phyloP scores from a whole-genome alignment of 2,113 vertebrate species.

The cattle (Bos taurus) region ARS-UCD2.0 NC_037348.1:44605501-44606000 shows the following conservation, averaged over 20 bases:
- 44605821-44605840: neutral
- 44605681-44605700: neutral
- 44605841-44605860: neutral
- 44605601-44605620: neutral
- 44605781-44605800: neutral
- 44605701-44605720: neutral
- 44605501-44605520: neutral
- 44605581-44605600: neutral
- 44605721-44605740: neutral
- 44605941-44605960: neutral
- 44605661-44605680: neutral
- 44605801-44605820: neutral
- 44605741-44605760: neutral
- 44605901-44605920: neutral
- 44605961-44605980: neutral
- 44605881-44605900: neutral
- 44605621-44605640: neutral
- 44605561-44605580: neutral
- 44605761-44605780: neutral
- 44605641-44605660: neutral
- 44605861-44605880: neutral
- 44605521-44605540: neutral
- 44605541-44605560: neutral
- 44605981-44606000: neutral
- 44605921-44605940: neutral